phyloP scores from a whole-genome alignment of 2,888 invertebrate species.

The Ypsolopha sequella region DNA sequence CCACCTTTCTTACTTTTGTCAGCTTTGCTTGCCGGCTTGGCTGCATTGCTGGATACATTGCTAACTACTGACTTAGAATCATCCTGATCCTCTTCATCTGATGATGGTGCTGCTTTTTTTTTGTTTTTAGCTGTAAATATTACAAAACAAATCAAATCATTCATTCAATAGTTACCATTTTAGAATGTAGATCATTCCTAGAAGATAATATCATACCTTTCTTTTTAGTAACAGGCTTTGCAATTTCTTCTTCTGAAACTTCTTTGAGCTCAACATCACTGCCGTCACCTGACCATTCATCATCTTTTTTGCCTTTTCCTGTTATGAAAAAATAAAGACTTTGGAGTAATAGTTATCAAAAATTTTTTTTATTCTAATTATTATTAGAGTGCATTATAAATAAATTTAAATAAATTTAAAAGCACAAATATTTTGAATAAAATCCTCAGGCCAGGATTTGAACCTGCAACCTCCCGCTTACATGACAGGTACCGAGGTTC shows the following conservation, averaged over 20 bases:
- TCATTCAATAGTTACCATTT: not conserved
- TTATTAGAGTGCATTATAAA: no score
- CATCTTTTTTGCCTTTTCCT: constrained; percentile 68
- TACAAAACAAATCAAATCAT: not conserved
- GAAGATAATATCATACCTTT: constrained; percentile 3
- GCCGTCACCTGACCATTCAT: constrained; percentile 68
- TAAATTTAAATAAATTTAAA: no score
- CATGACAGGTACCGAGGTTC: no score
- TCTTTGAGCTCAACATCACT: constrained; percentile 57
- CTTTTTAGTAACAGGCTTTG: constrained; percentile 29
- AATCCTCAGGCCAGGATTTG: no score
- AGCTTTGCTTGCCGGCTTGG: constrained; percentile 9
- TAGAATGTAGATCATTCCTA: not conserved
- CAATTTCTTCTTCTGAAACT: constrained; percentile 48
- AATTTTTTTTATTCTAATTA: no score
- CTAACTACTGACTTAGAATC: constrained; percentile 25
- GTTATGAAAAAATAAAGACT: constrained; percentile 9
- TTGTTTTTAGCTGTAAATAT: constrained; percentile 44
- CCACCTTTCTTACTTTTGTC: constrained; percentile 15
- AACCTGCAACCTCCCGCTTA: no score
- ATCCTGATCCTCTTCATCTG: constrained; percentile 60
- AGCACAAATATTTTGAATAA: no score
- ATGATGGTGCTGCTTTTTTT: constrained; percentile 58
- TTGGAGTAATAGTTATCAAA: not conserved
- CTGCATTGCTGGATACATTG: constrained; percentile 10